Conservation (phyloP, 2,113 vertebrate species). For the Thinocorus orbignyianus region DNA sequence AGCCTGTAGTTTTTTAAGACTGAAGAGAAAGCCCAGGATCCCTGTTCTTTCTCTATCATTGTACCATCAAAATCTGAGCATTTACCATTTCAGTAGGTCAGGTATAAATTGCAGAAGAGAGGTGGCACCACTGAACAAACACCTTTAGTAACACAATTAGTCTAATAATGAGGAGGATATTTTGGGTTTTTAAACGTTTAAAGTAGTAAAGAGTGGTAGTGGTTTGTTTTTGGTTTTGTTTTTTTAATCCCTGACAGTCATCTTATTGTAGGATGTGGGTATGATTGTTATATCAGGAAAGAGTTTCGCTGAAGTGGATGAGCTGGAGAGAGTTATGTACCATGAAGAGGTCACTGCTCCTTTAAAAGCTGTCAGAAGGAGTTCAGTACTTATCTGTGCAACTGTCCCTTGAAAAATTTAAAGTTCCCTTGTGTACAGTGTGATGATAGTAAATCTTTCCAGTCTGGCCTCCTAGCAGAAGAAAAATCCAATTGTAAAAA, state of each 20-base stretch:
- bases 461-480: background rate
- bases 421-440: background rate
- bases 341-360: background rate
- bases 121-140: background rate
- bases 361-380: constrained; percentile 30
- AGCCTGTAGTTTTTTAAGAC: background rate
- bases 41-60: background rate
- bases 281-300: background rate
- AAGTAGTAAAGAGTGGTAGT: background rate
- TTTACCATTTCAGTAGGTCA: background rate
- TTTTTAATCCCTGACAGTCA: background rate
- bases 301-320: background rate
- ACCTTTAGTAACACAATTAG: background rate
- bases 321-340: background rate
- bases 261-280: background rate
- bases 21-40: background rate
- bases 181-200: background rate
- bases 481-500: constrained; percentile 38
- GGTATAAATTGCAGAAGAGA: background rate
- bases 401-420: constrained; percentile 36
- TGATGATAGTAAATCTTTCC: constrained; percentile 46
- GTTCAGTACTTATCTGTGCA: constrained; percentile 10
- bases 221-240: background rate
- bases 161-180: background rate
- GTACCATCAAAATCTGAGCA: background rate